Evolutionary conservation across 1,140 invertebrate genomes (phyloP), one percentile per base, ranked within the genome.

Genomic region (Lepidostoma basale): DNA sequence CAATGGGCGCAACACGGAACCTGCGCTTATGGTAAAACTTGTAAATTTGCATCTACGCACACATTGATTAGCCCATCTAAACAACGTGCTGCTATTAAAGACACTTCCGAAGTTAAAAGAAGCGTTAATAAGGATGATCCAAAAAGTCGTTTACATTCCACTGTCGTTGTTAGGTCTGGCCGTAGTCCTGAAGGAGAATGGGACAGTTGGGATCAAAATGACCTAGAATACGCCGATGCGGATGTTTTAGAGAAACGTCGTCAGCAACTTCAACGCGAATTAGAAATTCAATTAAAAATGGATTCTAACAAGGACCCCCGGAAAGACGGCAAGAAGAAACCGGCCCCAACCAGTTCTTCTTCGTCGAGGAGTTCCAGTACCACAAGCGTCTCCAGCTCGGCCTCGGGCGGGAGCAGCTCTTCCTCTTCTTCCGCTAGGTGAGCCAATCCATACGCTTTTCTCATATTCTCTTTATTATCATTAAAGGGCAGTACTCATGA

Each of bases 151-250:
- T 75, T 88, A 16, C 88, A 86, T 73, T 86, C 87, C 36, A 85
- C 87, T 73, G 85, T 89, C 65, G 86, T 87, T 73, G 88, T 87
- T 68, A 85, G 85, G 70, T 81, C 85, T 33, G 85, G 85, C 25
- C 83, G 86, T 54, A 88, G 86, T 75, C 85, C 86, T 23, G 88
- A 89, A 68, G 83, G 86, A 70, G 88, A 90, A 75, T 88, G 89
- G 78, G 88, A 90, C 75, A 87, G 88, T 75, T 92, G 89, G 89
- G 89, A 91, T 77, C 88, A 90, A 80, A 89, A 87, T 73, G 88
- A 89, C 79, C 79, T 93, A 74, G 92, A 93, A 76, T 91, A 91
- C 84, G 91, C 91, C 69, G 91, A 93, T 81, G 90, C 92, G 67
- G 90, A 92, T 75, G 90, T 89, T 40, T 81, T 94, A 72, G 91